Conservation (phyloP, 2,888 invertebrate genomes). For the Scaptomyza parva region DNA sequence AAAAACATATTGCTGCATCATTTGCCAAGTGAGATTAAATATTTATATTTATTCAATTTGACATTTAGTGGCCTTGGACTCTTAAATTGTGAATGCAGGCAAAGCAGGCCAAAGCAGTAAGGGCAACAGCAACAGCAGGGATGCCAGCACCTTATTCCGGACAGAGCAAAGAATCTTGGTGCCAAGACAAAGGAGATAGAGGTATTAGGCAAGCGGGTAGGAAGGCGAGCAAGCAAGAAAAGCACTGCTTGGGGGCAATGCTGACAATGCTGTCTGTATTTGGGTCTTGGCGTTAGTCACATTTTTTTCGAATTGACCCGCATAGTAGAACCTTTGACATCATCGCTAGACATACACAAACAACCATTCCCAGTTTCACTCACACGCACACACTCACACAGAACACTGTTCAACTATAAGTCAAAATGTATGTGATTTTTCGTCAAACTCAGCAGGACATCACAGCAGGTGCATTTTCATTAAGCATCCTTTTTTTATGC, state of each 20-base stretch:
- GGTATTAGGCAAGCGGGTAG: background rate
- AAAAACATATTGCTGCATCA: constrained; percentile 63
- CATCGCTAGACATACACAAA: constrained; percentile 40
- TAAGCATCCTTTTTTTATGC: constrained; percentile 13
- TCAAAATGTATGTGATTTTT: background rate
- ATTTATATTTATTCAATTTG: constrained; percentile 71
- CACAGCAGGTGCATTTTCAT: constrained; percentile 14
- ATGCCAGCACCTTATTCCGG: constrained; percentile 32
- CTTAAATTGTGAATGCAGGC: constrained; percentile 45
- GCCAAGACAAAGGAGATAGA: constrained; percentile 3
- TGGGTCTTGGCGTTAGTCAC: constrained; percentile 53
- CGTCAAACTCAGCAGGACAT: background rate
- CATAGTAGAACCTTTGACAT: constrained; percentile 71
- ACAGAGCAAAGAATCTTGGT: constrained; percentile 35
- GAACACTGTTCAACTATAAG: background rate
- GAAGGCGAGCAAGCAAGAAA: background rate
- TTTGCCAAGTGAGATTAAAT: constrained; percentile 58
- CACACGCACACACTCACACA: background rate
- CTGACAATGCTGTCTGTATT: constrained; percentile 58
- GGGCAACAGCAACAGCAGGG: constrained; percentile 12
- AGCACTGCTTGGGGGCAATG: constrained; percentile 30
- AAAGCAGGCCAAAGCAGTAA: constrained; percentile 17
- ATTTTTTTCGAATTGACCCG: constrained; percentile 74
- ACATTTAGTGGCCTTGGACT: constrained; percentile 63
- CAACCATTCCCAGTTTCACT: background rate